These are phyloP conservation scores for Oreochromis tanganicae DNA, from an alignment of 2,113 vertebrate genomes.

Conservation along the genomic window DNA sequence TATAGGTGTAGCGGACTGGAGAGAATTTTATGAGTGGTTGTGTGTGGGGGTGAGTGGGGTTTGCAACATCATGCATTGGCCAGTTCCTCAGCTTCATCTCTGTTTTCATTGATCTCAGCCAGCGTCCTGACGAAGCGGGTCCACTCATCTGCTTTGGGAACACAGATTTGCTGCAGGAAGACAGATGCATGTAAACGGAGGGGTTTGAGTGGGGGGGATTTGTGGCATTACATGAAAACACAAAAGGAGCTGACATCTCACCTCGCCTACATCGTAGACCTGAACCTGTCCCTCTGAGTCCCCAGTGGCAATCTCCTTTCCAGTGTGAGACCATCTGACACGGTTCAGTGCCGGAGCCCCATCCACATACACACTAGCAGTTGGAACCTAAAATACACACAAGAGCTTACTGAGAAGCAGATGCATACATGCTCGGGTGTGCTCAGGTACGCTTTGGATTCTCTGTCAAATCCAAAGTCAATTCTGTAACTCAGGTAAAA, in stretches of 20 bases:
- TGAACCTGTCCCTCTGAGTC: conserved; percentile 95
- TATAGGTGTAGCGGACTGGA: neutral
- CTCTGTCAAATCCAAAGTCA: neutral
- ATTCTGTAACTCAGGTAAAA: neutral
- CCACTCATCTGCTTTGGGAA: conserved; percentile 94
- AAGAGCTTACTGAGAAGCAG: neutral
- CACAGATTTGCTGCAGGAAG: conserved; percentile 86
- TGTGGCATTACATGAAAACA: neutral
- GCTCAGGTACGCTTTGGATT: neutral
- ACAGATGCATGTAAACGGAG: neutral
- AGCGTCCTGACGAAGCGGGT: conserved; percentile 90
- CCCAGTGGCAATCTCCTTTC: conserved; percentile 95
- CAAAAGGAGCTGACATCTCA: conserved; percentile 48
- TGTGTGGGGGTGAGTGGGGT: neutral
- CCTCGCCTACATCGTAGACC: conserved; percentile 97
- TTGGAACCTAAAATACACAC: conserved; percentile 80
- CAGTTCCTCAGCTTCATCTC: conserved; percentile 93
- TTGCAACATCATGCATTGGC: conserved; percentile 70
- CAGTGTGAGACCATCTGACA: conserved; percentile 92
- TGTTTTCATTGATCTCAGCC: conserved; percentile 92
- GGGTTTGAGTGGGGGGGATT: fast-evolving
- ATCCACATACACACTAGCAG: conserved; percentile 89
- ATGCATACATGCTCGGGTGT: neutral
- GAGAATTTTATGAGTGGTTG: neutral
- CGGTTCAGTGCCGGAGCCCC: conserved; percentile 93